phyloP scores from a whole-genome alignment of 2,888 invertebrate genomes.

The Parnassius glacialis region DNA sequence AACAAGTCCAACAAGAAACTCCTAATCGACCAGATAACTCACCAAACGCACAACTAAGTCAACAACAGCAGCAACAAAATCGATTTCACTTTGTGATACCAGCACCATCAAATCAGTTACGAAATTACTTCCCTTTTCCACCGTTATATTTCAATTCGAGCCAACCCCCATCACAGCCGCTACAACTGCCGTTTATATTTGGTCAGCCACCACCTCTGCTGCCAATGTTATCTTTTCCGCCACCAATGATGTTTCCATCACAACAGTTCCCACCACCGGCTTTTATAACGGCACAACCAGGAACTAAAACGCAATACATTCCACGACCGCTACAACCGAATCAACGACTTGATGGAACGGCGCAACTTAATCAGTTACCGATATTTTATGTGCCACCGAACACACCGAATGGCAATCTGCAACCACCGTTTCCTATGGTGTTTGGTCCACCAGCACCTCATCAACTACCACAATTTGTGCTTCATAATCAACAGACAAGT shows the following conservation, averaged over 20 bases:
- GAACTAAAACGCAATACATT: background rate
- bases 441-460: background rate
- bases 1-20: background rate
- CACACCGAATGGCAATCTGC: background rate
- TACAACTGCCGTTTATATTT: conserved; percentile 2
- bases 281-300: background rate
- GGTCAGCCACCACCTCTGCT: background rate
- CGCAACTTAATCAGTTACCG: background rate
- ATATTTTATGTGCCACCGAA: background rate
- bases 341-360: background rate
- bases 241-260: conserved; percentile 9
- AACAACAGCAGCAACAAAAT: background rate
- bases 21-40: background rate
- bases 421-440: background rate
- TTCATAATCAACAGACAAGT: background rate
- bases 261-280: background rate
- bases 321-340: background rate
- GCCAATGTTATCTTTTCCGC: conserved; percentile 2
- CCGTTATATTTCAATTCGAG: conserved; percentile 4
- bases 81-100: conserved; percentile 2
- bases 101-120: background rate
- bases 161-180: background rate
- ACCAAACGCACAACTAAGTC: no score
- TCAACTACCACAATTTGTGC: background rate
- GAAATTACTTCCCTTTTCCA: background rate